Conservation (phyloP, 1,140 invertebrate species). For the Drosophila bipectinata region DNA sequence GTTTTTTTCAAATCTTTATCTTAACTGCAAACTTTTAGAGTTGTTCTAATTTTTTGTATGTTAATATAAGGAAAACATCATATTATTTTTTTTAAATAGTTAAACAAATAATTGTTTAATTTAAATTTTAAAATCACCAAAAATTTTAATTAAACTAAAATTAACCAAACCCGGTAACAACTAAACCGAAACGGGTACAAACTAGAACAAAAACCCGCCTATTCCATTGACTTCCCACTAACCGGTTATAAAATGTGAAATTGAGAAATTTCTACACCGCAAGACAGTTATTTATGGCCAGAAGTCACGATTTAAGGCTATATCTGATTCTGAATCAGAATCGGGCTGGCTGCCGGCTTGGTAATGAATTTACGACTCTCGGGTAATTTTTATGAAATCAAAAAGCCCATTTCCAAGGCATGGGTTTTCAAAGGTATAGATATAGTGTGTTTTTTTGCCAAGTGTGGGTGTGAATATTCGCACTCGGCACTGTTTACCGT, state of each 20-base stretch:
- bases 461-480: slow-evolving; percentile 22
- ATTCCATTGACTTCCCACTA: neutral
- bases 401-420: slow-evolving; percentile 24
- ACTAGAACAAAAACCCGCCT: neutral
- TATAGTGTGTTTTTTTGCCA: slow-evolving; percentile 5
- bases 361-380: slow-evolving; percentile 43
- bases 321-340: slow-evolving; percentile 5
- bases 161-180: neutral
- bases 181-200: neutral
- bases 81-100: no score
- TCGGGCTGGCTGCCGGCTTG: slow-evolving; percentile 6
- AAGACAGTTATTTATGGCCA: slow-evolving; percentile 42
- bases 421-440: neutral
- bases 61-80: no score
- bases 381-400: slow-evolving; percentile 39
- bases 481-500: slow-evolving; percentile 18
- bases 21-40: no score
- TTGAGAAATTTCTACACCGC: slow-evolving; percentile 7
- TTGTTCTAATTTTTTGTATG: no score
- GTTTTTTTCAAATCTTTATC: no score
- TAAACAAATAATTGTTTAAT: no score
- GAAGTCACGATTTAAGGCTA: slow-evolving; percentile 33
- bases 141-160: no score
- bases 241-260: slow-evolving; percentile 3
- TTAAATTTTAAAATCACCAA: no score